phyloP scores from a whole-genome alignment of 2,113 vertebrate genomes.

The Pristiophorus japonicus region DNA sequence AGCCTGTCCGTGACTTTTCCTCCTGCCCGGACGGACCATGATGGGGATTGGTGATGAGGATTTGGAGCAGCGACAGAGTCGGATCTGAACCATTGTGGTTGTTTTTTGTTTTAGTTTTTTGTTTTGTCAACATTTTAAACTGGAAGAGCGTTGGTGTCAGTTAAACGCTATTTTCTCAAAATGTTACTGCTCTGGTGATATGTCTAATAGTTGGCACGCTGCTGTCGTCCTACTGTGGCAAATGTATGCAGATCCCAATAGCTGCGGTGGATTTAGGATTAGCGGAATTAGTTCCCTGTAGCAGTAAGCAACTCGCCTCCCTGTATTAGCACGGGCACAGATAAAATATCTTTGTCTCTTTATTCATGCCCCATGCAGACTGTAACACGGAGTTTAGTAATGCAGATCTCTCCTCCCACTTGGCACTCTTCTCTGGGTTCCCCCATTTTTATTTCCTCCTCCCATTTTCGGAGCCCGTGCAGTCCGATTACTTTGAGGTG shows the following conservation, averaged over 20 bases:
- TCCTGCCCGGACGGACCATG: neutral
- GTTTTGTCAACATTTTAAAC: neutral
- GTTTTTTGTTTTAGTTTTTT: no score
- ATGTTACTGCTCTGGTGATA: neutral
- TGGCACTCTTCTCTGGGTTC: conserved; percentile 22
- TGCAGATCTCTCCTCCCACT: conserved; percentile 26
- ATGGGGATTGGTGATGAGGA: neutral
- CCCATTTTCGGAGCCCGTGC: neutral
- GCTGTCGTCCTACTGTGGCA: neutral
- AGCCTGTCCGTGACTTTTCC: neutral
- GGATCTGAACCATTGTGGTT: neutral
- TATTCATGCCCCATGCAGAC: conserved; percentile 18
- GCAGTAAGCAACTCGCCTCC: conserved; percentile 18
- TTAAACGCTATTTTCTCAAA: conserved; percentile 1
- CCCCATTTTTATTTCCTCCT: neutral
- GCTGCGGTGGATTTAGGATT: conserved; percentile 6
- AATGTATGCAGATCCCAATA: conserved; percentile 21
- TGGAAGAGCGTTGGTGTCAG: neutral
- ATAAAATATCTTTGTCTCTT: conserved; percentile 11
- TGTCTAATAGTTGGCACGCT: neutral
- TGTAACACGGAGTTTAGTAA: neutral
- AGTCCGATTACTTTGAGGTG: neutral
- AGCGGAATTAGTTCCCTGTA: conserved; percentile 7
- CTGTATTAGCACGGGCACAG: neutral
- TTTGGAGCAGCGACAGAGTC: neutral